Evolutionary conservation across 1,140 invertebrate species (phyloP).

Genomic region (Melipona quadrifasciata): DNA sequence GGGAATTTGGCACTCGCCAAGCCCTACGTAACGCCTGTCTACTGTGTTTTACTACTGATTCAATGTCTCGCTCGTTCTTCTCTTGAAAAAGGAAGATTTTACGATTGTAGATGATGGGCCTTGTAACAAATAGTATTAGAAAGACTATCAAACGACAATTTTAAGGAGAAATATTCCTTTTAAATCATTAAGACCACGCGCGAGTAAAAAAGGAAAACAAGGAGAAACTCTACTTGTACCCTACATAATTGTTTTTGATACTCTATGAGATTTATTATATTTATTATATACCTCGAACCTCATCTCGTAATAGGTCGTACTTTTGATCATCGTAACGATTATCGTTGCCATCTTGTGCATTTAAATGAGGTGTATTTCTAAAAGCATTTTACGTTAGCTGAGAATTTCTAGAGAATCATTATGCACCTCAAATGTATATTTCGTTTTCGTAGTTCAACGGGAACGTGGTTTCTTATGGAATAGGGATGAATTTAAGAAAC

Average conservation of each 20-base stretch:
- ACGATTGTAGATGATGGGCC: conserved; percentile 10
- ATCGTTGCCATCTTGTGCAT: conserved; percentile 36
- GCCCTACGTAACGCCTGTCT: conserved; percentile 46
- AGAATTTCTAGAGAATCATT: background rate
- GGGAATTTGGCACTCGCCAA: conserved; percentile 3
- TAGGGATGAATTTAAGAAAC: background rate
- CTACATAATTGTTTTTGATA: conserved; percentile 63
- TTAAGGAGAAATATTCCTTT: background rate
- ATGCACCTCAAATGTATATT: background rate
- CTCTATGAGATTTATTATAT: conserved; percentile 58
- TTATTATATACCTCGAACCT: conserved; percentile 40
- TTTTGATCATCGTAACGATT: conserved; percentile 1
- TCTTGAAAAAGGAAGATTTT: background rate
- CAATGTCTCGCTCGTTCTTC: background rate
- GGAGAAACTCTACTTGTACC: background rate
- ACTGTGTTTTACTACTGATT: conserved; percentile 23
- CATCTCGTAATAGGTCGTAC: conserved; percentile 23
- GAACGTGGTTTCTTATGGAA: background rate
- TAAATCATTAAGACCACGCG: background rate
- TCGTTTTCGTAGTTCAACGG: conserved; percentile 1
- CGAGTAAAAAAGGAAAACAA: background rate
- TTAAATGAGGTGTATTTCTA: conserved; percentile 22
- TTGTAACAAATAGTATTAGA: conserved; percentile 44
- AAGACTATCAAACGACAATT: conserved; percentile 42
- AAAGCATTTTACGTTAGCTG: conserved; percentile 45